phyloP scores from a whole-genome alignment of 2,888 invertebrate genomes.

The Drosophila nr. perissopoda region DNA sequence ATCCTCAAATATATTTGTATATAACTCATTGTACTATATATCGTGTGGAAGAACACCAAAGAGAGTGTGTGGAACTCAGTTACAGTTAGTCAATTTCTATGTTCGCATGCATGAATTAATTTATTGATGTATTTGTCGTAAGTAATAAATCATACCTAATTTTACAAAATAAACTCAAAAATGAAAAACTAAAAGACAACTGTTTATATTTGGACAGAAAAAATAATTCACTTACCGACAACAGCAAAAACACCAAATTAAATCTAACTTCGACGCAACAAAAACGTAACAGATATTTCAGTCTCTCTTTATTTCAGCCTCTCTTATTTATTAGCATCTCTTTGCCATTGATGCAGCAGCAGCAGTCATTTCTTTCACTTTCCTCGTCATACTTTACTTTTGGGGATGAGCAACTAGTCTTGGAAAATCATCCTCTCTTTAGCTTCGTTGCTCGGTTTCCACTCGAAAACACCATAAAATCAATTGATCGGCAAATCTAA shows the following conservation, averaged over 20 bases:
- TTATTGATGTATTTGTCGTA: constrained; percentile 68
- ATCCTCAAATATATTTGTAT: constrained; percentile 25
- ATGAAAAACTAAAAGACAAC: constrained; percentile 3
- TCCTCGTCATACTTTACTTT: not conserved
- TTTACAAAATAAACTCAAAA: constrained; percentile 46
- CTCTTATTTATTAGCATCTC: not conserved
- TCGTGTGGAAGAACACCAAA: not conserved
- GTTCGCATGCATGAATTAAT: constrained; percentile 49
- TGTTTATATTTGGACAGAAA: not conserved
- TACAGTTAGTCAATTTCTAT: constrained; percentile 52
- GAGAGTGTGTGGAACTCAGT: constrained; percentile 20
- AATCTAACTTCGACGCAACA: not conserved
- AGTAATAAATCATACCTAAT: constrained; percentile 64
- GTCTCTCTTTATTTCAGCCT: not conserved
- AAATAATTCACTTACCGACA: not conserved
- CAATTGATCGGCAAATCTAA: not conserved
- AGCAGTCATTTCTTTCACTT: not conserved
- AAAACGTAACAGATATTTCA: not conserved
- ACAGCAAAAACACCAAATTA: not conserved
- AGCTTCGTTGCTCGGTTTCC: not conserved
- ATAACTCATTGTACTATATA: constrained; percentile 41
- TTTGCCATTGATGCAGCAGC: not conserved
- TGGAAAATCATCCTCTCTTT: not conserved
- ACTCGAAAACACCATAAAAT: not conserved
- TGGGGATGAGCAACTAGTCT: not conserved